Evolutionary conservation across 2,113 vertebrate genomes (phyloP).

Genomic region (Caranx ignobilis): DNA sequence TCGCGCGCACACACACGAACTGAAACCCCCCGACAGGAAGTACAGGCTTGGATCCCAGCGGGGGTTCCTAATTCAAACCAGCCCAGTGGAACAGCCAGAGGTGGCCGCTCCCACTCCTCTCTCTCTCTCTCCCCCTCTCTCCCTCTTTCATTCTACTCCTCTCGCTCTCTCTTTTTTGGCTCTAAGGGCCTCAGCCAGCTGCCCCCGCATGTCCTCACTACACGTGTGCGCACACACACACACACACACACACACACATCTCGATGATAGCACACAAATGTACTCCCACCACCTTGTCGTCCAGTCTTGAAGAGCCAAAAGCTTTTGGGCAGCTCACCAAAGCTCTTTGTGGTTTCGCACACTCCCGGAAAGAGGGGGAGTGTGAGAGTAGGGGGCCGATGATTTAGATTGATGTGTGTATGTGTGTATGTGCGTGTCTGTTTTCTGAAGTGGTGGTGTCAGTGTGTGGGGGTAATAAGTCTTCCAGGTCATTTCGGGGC

Average conservation of each 20-base stretch:
- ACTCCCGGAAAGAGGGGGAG: conserved; percentile 65
- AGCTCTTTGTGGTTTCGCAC: conserved; percentile 71
- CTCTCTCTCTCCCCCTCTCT: conserved; percentile 32
- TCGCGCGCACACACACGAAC: conserved; percentile 45
- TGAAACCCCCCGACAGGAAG: conserved; percentile 81
- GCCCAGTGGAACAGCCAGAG: conserved; percentile 83
- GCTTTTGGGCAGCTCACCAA: conserved; percentile 72
- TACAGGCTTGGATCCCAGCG: conserved; percentile 84
- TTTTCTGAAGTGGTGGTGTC: neutral
- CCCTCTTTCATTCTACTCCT: conserved; percentile 24
- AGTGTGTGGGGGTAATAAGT: conserved; percentile 36
- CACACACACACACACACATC: conserved; percentile 40
- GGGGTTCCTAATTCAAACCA: conserved; percentile 89
- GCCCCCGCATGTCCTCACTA: conserved; percentile 65
- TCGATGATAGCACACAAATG: conserved; percentile 38
- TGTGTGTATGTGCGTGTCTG: neutral
- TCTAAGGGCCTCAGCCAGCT: conserved; percentile 61
- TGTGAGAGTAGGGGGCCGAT: conserved; percentile 49
- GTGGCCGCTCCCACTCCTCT: conserved; percentile 73
- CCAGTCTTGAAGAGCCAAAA: conserved; percentile 63
- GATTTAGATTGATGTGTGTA: conserved; percentile 53
- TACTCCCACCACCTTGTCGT: conserved; percentile 58
- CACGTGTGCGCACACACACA: conserved; percentile 51
- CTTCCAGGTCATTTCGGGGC: conserved; percentile 69
- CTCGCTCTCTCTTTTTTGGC: conserved; percentile 35